phyloP scores from a whole-genome alignment of 2,888 invertebrate genomes.

The Euspilapteryx auroguttella region DNA sequence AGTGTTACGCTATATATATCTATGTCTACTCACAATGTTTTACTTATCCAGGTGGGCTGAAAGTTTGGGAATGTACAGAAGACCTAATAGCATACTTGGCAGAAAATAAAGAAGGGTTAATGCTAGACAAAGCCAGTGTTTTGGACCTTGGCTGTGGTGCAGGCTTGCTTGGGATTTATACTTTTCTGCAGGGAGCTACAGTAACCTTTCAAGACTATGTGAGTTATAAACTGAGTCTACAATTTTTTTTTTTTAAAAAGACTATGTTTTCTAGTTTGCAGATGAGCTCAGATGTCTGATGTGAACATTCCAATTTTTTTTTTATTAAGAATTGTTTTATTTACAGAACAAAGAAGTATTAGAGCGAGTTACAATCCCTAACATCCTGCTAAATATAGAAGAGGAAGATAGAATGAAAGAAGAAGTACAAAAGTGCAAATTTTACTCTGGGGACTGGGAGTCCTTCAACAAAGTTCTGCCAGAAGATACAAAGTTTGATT shows the following conservation, averaged over 20 bases:
- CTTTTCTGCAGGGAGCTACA: slow-evolving; percentile 65
- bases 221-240: slow-evolving; percentile 26
- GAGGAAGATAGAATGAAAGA: slow-evolving; percentile 26
- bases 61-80: slow-evolving; percentile 93
- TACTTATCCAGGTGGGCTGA: slow-evolving; percentile 75
- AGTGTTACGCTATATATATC: too few relatives aligned
- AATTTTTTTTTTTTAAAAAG: slow-evolving; percentile 2
- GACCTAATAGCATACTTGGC: slow-evolving; percentile 74
- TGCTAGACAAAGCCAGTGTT: slow-evolving; percentile 59
- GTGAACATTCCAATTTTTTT: slow-evolving; percentile 6
- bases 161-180: slow-evolving; percentile 84
- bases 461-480: slow-evolving; percentile 50
- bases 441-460: slow-evolving; percentile 77
- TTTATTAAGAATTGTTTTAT: too few relatives aligned
- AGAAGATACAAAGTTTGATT: slow-evolving; percentile 66
- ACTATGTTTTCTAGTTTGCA: too few relatives aligned
- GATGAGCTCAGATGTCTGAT: too few relatives aligned
- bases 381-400: slow-evolving; percentile 69
- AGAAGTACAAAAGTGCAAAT: slow-evolving; percentile 43
- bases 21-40: background rate
- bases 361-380: slow-evolving; percentile 78
- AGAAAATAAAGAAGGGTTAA: slow-evolving; percentile 15
- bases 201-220: slow-evolving; percentile 96
- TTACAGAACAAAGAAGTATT: slow-evolving; percentile 89
- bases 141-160: slow-evolving; percentile 93